Conservation (phyloP, 2,113 vertebrate genomes). For the Heptranchias perlo region DNA sequence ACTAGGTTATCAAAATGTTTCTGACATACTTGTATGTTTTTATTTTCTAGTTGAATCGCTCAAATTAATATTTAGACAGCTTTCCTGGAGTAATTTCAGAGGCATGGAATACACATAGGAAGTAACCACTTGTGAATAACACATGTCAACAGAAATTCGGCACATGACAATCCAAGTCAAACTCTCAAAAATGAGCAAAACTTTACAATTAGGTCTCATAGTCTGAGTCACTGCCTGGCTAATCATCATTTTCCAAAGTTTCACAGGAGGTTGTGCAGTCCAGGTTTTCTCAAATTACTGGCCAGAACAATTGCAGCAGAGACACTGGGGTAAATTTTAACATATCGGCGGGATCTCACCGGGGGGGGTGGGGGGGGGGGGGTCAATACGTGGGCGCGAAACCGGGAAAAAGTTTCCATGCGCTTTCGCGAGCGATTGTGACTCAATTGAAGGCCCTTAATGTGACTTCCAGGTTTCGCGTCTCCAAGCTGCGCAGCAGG, state of each 20-base stretch:
- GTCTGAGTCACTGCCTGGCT: not conserved
- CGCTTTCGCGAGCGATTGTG: no score
- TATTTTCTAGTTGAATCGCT: not conserved
- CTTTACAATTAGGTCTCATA: not conserved
- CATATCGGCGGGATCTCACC: no score
- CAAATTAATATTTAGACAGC: not conserved
- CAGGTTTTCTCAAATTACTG: not conserved
- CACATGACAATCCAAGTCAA: not conserved
- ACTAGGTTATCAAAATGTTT: not conserved
- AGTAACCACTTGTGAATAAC: not conserved
- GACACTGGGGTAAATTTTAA: no score
- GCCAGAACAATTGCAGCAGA: not conserved
- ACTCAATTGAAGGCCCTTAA: no score
- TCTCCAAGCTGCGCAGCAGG: no score
- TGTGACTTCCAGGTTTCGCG: no score
- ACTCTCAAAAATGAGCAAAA: not conserved
- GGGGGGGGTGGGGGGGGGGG: no score
- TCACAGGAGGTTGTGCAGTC: not conserved
- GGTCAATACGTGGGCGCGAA: no score
- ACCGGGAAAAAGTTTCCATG: no score
- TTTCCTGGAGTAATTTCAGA: not conserved
- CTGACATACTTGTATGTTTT: not conserved
- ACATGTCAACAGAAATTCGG: not conserved
- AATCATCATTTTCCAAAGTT: not conserved
- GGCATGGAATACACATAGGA: not conserved